A percentile compares a stretch with the other conserved stretches of the same genome.
phyloP scores from a whole-genome alignment of 2,797 vertebrate genomes.

The Menidia menidia region DNA sequence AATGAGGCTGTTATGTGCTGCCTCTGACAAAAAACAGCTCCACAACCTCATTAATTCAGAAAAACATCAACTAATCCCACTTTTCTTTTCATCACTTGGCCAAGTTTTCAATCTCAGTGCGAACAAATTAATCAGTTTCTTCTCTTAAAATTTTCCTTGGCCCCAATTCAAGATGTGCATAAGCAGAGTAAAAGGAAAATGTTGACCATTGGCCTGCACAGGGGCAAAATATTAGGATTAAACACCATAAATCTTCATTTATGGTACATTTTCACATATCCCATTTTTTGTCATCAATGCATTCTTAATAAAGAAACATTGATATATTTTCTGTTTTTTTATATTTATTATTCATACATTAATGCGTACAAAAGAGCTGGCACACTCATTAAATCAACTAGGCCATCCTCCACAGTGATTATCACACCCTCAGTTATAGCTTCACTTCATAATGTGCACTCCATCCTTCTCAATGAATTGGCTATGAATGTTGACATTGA shows the following conservation, averaged over 20 bases:
- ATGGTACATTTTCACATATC: not conserved
- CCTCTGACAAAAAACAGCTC: conserved; percentile 17
- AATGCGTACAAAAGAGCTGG: not conserved
- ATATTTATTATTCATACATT: not conserved
- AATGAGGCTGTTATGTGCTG: not conserved
- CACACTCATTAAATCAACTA: not conserved
- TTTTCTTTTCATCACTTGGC: conserved; percentile 24
- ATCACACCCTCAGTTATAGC: not conserved
- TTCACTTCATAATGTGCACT: not conserved
- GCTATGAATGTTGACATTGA: not conserved
- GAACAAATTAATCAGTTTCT: conserved; percentile 47
- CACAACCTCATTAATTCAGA: conserved; percentile 25
- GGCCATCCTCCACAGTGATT: not conserved
- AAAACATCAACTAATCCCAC: conserved; percentile 23
- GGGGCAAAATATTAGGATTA: not conserved
- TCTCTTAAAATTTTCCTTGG: conserved; percentile 30
- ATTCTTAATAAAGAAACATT: not conserved
- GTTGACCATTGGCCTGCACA: not conserved
- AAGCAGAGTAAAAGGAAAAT: conserved; percentile 16
- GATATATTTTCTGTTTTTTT: not conserved
- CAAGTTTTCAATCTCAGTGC: conserved; percentile 32
- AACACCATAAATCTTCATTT: not conserved
- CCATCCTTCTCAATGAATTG: no score
- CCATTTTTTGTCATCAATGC: no score
- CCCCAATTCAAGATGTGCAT: conserved; percentile 34